Evolutionary conservation across 2,888 invertebrate species (phyloP), one percentile per base, ranked within the genome.

Genomic region (Scrobipalpa costella): DNA sequence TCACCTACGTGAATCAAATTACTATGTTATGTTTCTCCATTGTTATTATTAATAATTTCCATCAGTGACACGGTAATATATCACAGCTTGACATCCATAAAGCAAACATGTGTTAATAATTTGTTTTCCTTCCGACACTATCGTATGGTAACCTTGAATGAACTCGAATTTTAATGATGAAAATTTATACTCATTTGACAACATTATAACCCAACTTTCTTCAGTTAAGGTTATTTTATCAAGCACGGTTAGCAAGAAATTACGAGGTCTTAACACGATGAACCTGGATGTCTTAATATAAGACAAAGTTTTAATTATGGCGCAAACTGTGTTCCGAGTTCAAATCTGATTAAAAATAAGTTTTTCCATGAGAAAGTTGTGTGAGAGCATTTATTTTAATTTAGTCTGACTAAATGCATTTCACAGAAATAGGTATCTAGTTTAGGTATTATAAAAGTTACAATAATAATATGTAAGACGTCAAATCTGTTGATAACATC

Each of bases 161-260:
- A 19, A 9, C 1, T 49, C 7, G 15, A 44, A 11, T 15, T 11
- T 17, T 11, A n/a, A 70, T 64, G 58, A 63, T 58, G 34, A 55
- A 70, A 71, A 70, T 40, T 11, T 13, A 40, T 40, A 40, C 40
- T 13, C 13, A 15, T 44, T 9, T 15, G 6, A 44, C n/a, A 44
- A 44, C n/a, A 49, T 19, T 19, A 17, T 72, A 75, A 73, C 75
- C 75, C 66, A 76, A 64, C 74, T 75, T 65, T 47, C 34, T 49
- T 49, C 7, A 17, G 19, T 49, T 49, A 17, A 19, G 9, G 38
- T 38, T 8, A 38, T 38, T 38, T 38, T 27, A 27, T 27, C 27
- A 64, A 67, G 66, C 64, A 65, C 65, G 40, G 64, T 65, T 57
- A 15, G 27, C 57, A 17, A 34, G 36, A 61, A 52, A 55, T 57